Percentiles rank a stretch among this genome's conserved stretches.
Evolutionary conservation across 2,888 invertebrate genomes (phyloP).

Genomic region (Apodemia zela): DNA sequence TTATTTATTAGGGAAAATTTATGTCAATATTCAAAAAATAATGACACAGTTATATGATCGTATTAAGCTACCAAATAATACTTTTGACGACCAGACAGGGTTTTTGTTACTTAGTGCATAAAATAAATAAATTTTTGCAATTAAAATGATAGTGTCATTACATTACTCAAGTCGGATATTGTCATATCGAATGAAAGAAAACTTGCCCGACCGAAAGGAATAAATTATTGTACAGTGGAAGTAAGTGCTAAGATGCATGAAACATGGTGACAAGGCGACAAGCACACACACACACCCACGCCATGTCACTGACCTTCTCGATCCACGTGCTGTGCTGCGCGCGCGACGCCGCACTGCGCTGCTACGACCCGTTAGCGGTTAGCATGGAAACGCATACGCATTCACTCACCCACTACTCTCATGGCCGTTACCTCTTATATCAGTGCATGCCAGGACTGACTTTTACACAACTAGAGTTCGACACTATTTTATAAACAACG

Average conservation of each 20-base stretch:
- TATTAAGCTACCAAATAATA: too few species aligned
- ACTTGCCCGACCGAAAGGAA: background rate
- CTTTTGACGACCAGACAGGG: too few species aligned
- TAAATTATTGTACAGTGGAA: slow-evolving; percentile 6
- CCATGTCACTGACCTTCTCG: slow-evolving; percentile 86
- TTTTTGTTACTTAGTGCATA: too few species aligned
- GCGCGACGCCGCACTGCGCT: slow-evolving; percentile 70
- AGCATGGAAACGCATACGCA: slow-evolving; percentile 77
- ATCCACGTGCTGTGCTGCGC: slow-evolving; percentile 89
- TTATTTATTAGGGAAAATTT: too few species aligned
- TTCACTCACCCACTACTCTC: slow-evolving; percentile 60
- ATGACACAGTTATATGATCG: too few species aligned
- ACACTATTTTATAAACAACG: background rate
- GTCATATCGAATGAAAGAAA: background rate
- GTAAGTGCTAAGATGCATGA: slow-evolving; percentile 1
- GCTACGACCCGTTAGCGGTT: slow-evolving; percentile 78
- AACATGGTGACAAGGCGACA: slow-evolving; percentile 16
- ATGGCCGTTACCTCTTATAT: slow-evolving; percentile 30
- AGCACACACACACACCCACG: slow-evolving; percentile 24
- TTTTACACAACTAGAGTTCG: slow-evolving; percentile 23
- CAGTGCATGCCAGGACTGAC: slow-evolving; percentile 31
- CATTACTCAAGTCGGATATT: background rate
- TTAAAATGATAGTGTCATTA: background rate
- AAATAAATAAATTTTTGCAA: background rate
- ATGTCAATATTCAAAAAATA: too few species aligned